Evolutionary conservation across 2,888 invertebrate species (phyloP), one percentile per base, ranked within the genome.

Genomic region (Drosophila mimica): DNA sequence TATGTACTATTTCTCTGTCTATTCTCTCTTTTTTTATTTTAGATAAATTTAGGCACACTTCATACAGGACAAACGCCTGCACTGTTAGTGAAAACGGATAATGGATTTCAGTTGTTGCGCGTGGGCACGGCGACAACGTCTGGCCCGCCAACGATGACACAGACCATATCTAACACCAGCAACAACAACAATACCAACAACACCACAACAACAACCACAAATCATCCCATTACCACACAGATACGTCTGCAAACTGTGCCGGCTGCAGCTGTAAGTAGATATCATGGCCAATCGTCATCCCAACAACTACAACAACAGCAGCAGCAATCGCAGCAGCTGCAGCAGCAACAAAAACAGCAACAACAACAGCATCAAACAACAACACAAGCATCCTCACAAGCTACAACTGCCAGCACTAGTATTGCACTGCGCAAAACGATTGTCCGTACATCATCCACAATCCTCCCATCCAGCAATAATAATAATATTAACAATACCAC

Each of bases 51-150:
- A 94, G 97, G 97, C 94, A 95, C 97, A 92, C 95, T 98, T 91
- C 97, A 97, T 94, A 96, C 97, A 84, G 96, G 97, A 93, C 97
- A 97, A 93, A 97, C 97, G 94, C 97, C 98, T 93, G 95, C 95
- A 94, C 95, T 99, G 93, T 95, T 99, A 93, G 95, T 99, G 93
- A 98, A 98, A 95, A 99, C 98, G 92, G 99, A 99, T 94, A 98
- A 97, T 95, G 99, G 99, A 92, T 97, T 97, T 94, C 98, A 99
- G 94, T 94, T 99, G 93, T 94, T 99, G 92, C 96, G 98, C 93
- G 97, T 98, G 90, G 97, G 97, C 82, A 97, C 97, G 84, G 96
- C 97, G 79, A 95, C 97, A 70, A 93, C 95, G 71, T 93, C 95
- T 63, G 94, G 95, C 84, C 94, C 94, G 84, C 94, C 94, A 76